Base-by-base conservation (phyloP, 2,797 vertebrate species). In the Danio kyathit region DNA sequence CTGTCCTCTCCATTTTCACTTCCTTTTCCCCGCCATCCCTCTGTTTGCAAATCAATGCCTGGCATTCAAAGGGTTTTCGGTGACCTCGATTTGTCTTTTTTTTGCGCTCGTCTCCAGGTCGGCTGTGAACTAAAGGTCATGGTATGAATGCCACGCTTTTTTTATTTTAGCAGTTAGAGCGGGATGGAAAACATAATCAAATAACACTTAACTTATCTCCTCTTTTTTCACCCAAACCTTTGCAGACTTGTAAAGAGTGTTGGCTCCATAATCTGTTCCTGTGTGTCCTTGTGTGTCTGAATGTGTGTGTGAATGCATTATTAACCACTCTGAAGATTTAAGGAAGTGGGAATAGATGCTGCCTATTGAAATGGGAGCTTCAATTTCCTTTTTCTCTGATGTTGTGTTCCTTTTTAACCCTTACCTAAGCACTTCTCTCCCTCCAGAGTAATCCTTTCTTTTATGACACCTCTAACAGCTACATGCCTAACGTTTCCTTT, bases 381-480 rank as follows among this genome's bases (percentile, higher is more conserved):
- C 63, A 75, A 75, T 83, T 87, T 87, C 74, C 71, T 86, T 87
- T 87, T 83, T 75, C 83, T 66, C 66, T 88, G 77, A 85, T 80
- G 88, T 66, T 57, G 11, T 76, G 84, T 69, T 85, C 44, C 83
- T 73, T 84, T 73, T 74, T 73, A 86, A 78, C 82, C 83, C 76
- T 66, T 77, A 81, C 82, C 78, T 64, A 73, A 84, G 72, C 75
- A 63, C 51, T 80, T 86, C 65, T 87, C 79, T 87, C 76, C 79
- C 59, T 86, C 61, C 84, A 63, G 16, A 79, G 63, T 66, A 85
- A 73, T 81, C 86, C 71, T 82, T 84, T 67, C 43, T 83, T 81
- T 87, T 80, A 79, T 75, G 84, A 82, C 64, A 79, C 79, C 74
- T 87, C 83, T 85, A 90, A 79, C 88, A 89, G 88, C 89, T 89